phyloP scores from a whole-genome alignment of 37 sponge, comb jelly and placozoan species.

The Chondrosia reniformis region DNA sequence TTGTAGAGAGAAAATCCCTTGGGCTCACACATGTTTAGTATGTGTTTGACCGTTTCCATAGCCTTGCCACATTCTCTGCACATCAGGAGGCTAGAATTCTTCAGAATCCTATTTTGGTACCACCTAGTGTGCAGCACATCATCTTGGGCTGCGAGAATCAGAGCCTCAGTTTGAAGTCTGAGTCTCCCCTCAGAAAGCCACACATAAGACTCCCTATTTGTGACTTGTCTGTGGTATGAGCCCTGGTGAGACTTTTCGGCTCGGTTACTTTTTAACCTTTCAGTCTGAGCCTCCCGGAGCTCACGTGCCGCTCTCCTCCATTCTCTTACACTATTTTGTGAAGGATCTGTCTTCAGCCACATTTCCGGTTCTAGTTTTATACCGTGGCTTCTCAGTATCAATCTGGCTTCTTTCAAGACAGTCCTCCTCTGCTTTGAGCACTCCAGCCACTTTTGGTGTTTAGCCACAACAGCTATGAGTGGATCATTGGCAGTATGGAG shows the following conservation, averaged over 20 bases:
- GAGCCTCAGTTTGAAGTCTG: neutral
- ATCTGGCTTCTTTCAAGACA: neutral
- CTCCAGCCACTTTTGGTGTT: neutral
- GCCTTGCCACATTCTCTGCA: neutral
- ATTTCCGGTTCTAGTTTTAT: neutral
- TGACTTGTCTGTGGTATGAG: neutral
- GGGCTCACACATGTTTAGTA: neutral
- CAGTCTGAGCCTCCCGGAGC: neutral
- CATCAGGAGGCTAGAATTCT: neutral
- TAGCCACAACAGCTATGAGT: neutral
- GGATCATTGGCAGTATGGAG: neutral
- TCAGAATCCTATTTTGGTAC: neutral
- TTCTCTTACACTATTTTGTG: neutral
- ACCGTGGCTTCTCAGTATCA: neutral
- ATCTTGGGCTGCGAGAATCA: conserved; percentile 31
- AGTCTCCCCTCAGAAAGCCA: neutral
- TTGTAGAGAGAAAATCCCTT: neutral
- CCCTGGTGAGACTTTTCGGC: neutral
- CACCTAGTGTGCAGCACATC: conserved; percentile 5
- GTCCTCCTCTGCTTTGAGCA: neutral
- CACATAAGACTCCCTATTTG: too few species aligned
- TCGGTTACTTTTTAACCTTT: neutral
- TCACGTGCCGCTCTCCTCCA: neutral
- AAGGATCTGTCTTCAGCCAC: neutral
- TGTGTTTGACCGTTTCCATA: neutral